Base-by-base conservation (phyloP, 2,797 vertebrate genomes). In the Bufotes viridis region DNA sequence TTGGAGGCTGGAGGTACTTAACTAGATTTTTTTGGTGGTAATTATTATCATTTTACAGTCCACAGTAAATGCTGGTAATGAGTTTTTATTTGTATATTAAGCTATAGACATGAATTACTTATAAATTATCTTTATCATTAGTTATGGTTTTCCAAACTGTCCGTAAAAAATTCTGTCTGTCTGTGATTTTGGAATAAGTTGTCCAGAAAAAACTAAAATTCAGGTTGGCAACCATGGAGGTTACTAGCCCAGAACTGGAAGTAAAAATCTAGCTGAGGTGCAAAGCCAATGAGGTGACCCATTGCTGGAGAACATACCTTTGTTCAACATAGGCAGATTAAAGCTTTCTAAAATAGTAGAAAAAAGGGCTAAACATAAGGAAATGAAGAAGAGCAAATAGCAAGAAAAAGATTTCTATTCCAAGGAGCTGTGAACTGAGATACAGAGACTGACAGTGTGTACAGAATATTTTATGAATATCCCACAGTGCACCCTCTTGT, bases 401-500 rank as follows among this genome's bases (percentile, higher is more conserved):
- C 69, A 79, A 82, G 26, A 88, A 90, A 90, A 91, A 90, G 92
- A 91, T 92, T 91, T 91, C 88, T 92, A 90, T 92, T 91, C 57
- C 76, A 24, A 82, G 83, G 90, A 91, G 91, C 91, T 90, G 26
- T 86, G 92, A 93, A 91, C 91, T 88, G 87, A 91, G 90, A 91
- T 87, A 86, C 92, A 92, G 82, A 90, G 92, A 61, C 91, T 89
- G 92, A 78, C 91, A 92, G 91, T 79, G 90, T 92, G 94, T 92
- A 90, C 90, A 91, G 95, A 93, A 94, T 94, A 91, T 90, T 90
- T 92, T 93, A 92, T 92, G 91, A 93, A 92, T 92, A 90, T 92
- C 95, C 94, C 93, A 92, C 90, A 86, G 93, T 76, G 94, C 90
- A 87, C 93, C 90, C 93, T 82, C 92, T 89, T 91, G 93, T 91